Percentiles rank a stretch among this genome's conserved stretches.
phyloP scores from a whole-genome alignment of 2,113 vertebrate genomes.

The Colistium nudipinnis region DNA sequence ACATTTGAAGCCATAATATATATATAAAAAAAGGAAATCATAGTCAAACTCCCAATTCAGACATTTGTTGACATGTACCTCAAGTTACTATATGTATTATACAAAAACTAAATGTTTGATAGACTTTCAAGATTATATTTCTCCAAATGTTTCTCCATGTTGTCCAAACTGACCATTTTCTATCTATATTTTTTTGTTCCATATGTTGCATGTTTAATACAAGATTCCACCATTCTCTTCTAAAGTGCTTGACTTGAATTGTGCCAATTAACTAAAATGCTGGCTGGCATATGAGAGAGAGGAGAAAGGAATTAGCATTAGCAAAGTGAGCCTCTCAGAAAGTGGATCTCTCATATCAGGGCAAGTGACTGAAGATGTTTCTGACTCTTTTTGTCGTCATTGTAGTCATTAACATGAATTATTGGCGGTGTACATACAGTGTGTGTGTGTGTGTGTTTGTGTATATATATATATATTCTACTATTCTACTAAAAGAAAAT shows the following conservation, averaged over 20 bases:
- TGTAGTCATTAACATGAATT: constrained; percentile 8
- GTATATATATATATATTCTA: too few species aligned
- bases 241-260: constrained; percentile 62
- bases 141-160: not conserved
- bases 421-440: constrained; percentile 13
- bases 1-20: too few species aligned
- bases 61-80: constrained; percentile 6
- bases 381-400: not conserved
- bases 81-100: not conserved
- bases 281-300: constrained; percentile 25
- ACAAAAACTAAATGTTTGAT: not conserved
- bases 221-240: constrained; percentile 24
- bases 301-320: constrained; percentile 3
- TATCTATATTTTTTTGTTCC: not conserved
- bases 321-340: constrained; percentile 16
- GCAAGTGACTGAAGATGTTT: not conserved
- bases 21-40: constrained; percentile 4
- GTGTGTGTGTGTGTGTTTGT: too few species aligned
- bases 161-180: not conserved
- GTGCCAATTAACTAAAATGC: constrained; percentile 17
- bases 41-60: not conserved
- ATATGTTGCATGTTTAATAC: constrained; percentile 1
- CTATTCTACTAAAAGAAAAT: constrained; percentile 16
- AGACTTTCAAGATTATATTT: not conserved
- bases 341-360: constrained; percentile 4